Base-by-base conservation (phyloP, 1,140 invertebrate genomes). In the Lucilia sericata region DNA sequence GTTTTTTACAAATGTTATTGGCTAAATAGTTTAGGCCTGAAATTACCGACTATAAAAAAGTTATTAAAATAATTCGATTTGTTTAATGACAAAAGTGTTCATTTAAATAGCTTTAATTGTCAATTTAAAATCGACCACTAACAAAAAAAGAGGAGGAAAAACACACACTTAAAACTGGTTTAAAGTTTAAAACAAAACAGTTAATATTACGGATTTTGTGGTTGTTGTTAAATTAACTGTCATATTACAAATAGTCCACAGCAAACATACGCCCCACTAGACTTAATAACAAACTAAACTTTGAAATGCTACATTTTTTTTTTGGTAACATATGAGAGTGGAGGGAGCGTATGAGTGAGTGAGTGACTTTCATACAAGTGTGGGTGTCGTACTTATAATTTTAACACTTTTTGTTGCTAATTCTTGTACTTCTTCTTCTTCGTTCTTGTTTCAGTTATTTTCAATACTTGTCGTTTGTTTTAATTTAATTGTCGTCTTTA, bases 191-290 rank as follows among this genome's bases (percentile, higher is more conserved):
- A n/a, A n/a, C n/a, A n/a, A n/a, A n/a, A n/a, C n/a, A n/a, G n/a
- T n/a, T 13, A 60, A 60, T 21, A 70, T 21, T 70, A 21, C 19
- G 60, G 60, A 21, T 7, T 70, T 21, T 5, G n/a, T n/a, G n/a
- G n/a, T n/a, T n/a, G n/a, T 21, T 70, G 36, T 70, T 21, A 70
- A 70, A 70, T 70, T 70, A 70, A 70, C 60, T 70, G 60, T 70
- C 60, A 70, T 70, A 70, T 21, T 8, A 21, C 9, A 70, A 70
- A 70, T 55, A 19, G n/a, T 19, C 60, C 19, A 70, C 14, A 70
- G n/a, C n/a, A 70, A 21, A 70, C n/a, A 21, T 19, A 70, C 51
- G 17, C 12, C 51, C 13, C 51, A 36, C 49, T 51, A 51, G 49
- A 36, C 36, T 36, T 36, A 36, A 36, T 36, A 36, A 36, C 36